A percentile compares a stretch with the other conserved stretches of the same genome.
Conservation (phyloP, 2,888 invertebrate species). For the Pyrrhia umbra region DNA sequence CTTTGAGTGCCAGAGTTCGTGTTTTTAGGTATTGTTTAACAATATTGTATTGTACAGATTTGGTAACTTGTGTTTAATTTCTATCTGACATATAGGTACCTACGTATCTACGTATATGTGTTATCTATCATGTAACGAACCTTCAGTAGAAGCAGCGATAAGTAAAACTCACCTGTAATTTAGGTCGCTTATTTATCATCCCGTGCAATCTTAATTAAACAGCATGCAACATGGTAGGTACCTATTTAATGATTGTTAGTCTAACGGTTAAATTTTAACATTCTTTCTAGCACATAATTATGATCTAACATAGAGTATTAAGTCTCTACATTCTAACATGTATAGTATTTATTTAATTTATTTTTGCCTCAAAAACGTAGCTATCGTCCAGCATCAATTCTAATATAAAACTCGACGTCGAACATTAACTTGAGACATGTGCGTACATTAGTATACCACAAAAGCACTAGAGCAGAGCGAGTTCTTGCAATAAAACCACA, state of each 20-base stretch:
- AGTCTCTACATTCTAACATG: too few relatives aligned
- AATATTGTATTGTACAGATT: background rate
- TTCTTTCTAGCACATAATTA: slow-evolving; percentile 5
- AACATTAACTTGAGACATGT: slow-evolving; percentile 64
- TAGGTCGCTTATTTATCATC: slow-evolving; percentile 36
- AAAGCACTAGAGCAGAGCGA: slow-evolving; percentile 79
- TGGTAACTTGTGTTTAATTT: slow-evolving; percentile 1
- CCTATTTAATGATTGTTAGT: background rate
- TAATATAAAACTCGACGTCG: slow-evolving; percentile 52
- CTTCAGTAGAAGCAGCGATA: slow-evolving; percentile 29
- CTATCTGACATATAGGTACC: background rate
- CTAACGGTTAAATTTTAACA: slow-evolving; percentile 15
- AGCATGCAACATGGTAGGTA: slow-evolving; percentile 4
- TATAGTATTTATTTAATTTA: too few relatives aligned
- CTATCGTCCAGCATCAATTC: slow-evolving; percentile 34
- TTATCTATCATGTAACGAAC: slow-evolving; percentile 26
- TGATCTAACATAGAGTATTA: background rate
- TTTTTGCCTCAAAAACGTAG: slow-evolving; percentile 21
- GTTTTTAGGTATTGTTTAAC: slow-evolving; percentile 28
- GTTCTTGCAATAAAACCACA: slow-evolving; percentile 79
- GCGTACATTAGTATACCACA: slow-evolving; percentile 75
- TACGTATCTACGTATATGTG: background rate
- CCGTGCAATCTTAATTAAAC: slow-evolving; percentile 43
- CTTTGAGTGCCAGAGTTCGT: slow-evolving; percentile 57
- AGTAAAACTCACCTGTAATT: slow-evolving; percentile 32